These are phyloP conservation scores for Cnemophilus loriae DNA, from an alignment of 2,113 vertebrate genomes.

Conservation along the genomic window DNA sequence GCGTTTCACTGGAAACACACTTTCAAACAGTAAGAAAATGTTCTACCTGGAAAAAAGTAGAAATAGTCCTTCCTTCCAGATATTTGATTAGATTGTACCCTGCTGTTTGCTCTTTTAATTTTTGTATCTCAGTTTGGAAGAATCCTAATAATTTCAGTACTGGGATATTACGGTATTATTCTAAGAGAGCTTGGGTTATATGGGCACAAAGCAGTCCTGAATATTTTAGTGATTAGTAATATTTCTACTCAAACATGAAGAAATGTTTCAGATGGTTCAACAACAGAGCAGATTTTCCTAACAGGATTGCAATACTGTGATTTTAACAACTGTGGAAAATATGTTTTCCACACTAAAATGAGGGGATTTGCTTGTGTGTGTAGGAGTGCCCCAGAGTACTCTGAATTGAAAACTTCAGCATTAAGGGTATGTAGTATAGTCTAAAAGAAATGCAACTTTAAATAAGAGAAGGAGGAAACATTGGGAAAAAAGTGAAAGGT, in stretches of 20 bases:
- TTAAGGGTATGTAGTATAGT: background rate
- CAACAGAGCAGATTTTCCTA: conserved; percentile 20
- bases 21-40: background rate
- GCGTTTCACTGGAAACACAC: background rate
- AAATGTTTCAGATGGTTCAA: conserved; percentile 31
- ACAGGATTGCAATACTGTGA: background rate
- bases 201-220: background rate
- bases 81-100: background rate
- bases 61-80: background rate
- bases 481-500: background rate
- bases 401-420: background rate
- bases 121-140: background rate
- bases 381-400: background rate
- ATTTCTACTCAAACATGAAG: background rate
- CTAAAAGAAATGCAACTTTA: background rate
- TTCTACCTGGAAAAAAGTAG: background rate
- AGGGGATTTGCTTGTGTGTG: background rate
- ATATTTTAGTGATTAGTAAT: conserved; percentile 27
- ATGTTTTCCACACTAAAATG: background rate
- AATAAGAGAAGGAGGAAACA: background rate
- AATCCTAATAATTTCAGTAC: background rate
- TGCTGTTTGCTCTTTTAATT: background rate
- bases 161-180: background rate
- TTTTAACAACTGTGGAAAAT: conserved; percentile 44
- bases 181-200: background rate